Evolutionary conservation across 2,113 vertebrate species (phyloP), one percentile per base, ranked within the genome.

Genomic region (Oryzias curvinotus): DNA sequence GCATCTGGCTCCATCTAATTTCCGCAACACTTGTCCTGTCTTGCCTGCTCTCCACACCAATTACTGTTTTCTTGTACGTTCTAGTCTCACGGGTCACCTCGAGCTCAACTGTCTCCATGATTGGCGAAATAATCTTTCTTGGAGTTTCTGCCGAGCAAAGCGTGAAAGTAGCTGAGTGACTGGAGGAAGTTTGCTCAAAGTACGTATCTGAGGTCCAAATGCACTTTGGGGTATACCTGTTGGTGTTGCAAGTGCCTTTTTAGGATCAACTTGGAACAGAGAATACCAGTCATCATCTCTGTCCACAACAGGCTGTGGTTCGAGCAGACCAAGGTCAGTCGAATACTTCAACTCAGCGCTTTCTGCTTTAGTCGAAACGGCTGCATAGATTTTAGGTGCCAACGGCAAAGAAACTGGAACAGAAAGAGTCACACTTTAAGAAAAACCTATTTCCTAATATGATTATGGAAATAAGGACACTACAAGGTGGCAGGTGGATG

Each of bases 271-370:
- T 46, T 68, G 82, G 54, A 81, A 77, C 68, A 60, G 36, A 48
- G 51, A 52, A 82, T 77, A 81, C 86, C 80, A 88, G 75, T 77
- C 78, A 52, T 89, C 85, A 0, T 87, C 80, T 75, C 57, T 72
- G 43, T 71, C 47, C 55, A 63, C 36, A 43, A 55, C 44, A 5
- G 51, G 66, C 64, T 59, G 64, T 5, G 52, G 64, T 65, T 60
- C 81, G 50, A 71, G 64, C 60, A 65, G 81, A 5, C 65, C 49
- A 57, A 44, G 5, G 15, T 60, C 62, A 53, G 61, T 43, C 57
- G 50, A 50, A 21, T 42, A 49, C 50, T 47, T 65, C 53, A 5
- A 54, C 52, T 73, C 66, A 52, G 18, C 21, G 15, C 26, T 25
- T 61, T 68, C 60, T 21, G 54, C 51, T 77, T 83, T 57, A 65